Base-by-base conservation (phyloP, 2,888 invertebrate species). In the Acrobasis repandana region DNA sequence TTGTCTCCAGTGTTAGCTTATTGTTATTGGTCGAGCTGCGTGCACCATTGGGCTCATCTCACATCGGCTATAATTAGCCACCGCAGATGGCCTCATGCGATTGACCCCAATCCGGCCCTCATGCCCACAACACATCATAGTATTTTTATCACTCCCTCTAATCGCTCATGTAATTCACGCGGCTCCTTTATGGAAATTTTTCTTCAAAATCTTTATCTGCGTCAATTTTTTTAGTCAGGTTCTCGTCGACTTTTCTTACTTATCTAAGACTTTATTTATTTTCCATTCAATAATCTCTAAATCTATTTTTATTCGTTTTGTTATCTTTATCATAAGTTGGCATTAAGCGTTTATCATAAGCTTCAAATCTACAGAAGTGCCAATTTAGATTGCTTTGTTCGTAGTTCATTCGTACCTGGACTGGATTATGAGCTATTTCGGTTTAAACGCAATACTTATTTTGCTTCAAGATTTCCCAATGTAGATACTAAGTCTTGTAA, bases 31-130 rank as follows among this genome's bases (percentile, higher is more conserved):
- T 76, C 80, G 79, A 80, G 74, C n/a, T n/a, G n/a, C n/a, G 80
- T 82, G 79, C 80, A 79, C 80, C 81, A 83, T 85, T 82, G 83
- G 80, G 73, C 77, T 79, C 80, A 78, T 77, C 83, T 83, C 80
- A 77, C 74, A 76, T 80, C 78, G 77, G 79, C 88, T 91, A 90
- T 91, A 90, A 91, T 91, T 90, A 92, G 83, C 81, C 76, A 71
- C 77, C 82, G 85, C 90, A 88, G 88, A 90, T 90, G 90, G 89
- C 89, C 88, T 88, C 89, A 85, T 86, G 83, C 87, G 90, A 86
- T 87, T 90, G 91, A 92, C 92, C 91, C 80, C 88, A 86, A 90
- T 91, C 85, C 85, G 68, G 83, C 84, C 85, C 86, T 88, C 86
- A 86, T 86, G 81, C 85, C 77, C 77, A 83, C 83, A 75, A 78